A percentile compares a stretch with the other conserved stretches of the same genome.
phyloP scores from a whole-genome alignment of 2,113 vertebrate species.

The Gnathonemus longibarbis region DNA sequence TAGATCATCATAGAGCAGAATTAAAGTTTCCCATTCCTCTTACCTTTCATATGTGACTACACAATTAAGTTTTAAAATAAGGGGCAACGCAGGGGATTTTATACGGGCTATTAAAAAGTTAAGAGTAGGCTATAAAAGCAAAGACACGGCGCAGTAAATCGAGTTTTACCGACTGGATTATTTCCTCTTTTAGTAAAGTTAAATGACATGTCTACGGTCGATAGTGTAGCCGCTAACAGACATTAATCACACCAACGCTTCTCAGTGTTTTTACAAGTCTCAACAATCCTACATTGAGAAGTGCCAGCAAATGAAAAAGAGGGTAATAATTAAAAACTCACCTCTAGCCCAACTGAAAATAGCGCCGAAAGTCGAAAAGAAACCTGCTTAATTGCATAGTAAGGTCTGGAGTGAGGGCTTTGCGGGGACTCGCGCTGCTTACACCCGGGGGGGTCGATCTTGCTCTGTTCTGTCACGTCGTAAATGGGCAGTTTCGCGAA shows the following conservation, averaged over 20 bases:
- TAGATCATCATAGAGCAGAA: background rate
- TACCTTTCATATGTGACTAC: background rate
- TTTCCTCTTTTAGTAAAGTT: background rate
- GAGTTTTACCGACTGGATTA: background rate
- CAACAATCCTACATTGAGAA: background rate
- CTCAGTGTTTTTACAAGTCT: background rate
- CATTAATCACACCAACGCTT: background rate
- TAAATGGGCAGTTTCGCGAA: background rate
- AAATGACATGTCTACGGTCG: background rate
- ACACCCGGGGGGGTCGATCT: background rate
- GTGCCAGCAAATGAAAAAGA: background rate
- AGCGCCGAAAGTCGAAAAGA: constrained; percentile 69
- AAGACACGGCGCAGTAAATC: background rate
- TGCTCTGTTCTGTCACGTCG: background rate
- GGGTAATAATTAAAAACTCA: constrained; percentile 52
- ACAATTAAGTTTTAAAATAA: background rate
- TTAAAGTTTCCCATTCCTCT: background rate
- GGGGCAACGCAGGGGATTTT: background rate
- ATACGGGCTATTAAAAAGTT: background rate
- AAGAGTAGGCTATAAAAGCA: background rate
- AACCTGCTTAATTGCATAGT: constrained; percentile 69
- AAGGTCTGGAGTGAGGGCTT: constrained; percentile 61
- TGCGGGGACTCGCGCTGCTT: constrained; percentile 50
- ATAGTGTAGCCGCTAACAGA: background rate
- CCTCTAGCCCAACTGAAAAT: constrained; percentile 74